Conservation (phyloP, 1,140 invertebrate genomes). For the Conus ventricosus region DNA sequence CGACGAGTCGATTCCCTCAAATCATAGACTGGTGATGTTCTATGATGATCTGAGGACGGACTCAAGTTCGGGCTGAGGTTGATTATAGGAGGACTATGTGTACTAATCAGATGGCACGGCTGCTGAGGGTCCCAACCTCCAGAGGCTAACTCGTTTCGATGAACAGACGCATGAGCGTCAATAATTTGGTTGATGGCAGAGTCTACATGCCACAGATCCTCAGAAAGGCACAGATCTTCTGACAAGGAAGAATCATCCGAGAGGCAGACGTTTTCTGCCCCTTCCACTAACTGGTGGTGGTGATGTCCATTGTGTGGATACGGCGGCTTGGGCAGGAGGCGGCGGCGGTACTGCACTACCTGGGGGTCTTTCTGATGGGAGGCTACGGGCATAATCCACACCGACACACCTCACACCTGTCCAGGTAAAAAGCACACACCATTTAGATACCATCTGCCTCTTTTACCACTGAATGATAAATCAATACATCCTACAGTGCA, state of each 20-base stretch:
- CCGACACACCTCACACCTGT: slow-evolving; percentile 9
- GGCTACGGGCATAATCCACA: slow-evolving; percentile 64
- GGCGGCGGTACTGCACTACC: slow-evolving; percentile 54
- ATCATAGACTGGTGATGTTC: slow-evolving; percentile 72
- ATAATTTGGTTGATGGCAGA: slow-evolving; percentile 33
- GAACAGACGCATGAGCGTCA: slow-evolving; percentile 12
- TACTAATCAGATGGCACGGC: slow-evolving; percentile 63
- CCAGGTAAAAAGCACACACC: not conserved
- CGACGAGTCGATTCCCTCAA: slow-evolving; percentile 68
- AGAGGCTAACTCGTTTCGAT: slow-evolving; percentile 29
- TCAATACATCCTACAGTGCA: not conserved
- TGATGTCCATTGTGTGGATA: slow-evolving; percentile 43
- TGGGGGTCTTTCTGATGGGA: slow-evolving; percentile 64
- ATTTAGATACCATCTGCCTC: not conserved
- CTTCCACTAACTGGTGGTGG: slow-evolving; percentile 40
- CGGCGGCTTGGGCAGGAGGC: slow-evolving; percentile 52
- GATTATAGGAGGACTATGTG: slow-evolving; percentile 73
- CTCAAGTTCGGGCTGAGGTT: slow-evolving; percentile 73
- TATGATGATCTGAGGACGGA: slow-evolving; percentile 65
- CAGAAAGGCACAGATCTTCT: slow-evolving; percentile 22
- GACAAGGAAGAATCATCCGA: slow-evolving; percentile 30
- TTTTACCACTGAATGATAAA: too few species aligned
- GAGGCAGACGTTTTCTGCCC: slow-evolving; percentile 42
- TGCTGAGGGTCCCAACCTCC: slow-evolving; percentile 41
- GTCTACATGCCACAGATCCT: slow-evolving; percentile 28